phyloP scores from a whole-genome alignment of 2,888 invertebrate genomes.

The Netelia fuscicornis region DNA sequence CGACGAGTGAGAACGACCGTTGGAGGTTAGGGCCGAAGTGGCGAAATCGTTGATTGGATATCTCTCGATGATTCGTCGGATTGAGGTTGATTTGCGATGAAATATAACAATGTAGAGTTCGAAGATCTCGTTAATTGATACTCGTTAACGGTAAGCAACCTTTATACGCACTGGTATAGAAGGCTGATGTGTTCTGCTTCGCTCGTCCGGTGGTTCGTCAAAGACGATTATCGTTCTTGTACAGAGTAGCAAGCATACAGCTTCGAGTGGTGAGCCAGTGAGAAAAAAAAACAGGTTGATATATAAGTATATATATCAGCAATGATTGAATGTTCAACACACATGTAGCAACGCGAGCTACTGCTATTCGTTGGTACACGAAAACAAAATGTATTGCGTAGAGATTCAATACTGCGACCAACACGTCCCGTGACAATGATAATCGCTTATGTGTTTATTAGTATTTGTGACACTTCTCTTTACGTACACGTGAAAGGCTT shows the following conservation, averaged over 20 bases:
- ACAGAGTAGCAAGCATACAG: not conserved
- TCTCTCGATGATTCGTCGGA: constrained; percentile 25
- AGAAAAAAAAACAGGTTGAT: constrained; percentile 7
- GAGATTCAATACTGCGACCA: constrained; percentile 36
- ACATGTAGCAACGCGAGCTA: constrained; percentile 50
- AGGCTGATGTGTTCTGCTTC: constrained; percentile 86
- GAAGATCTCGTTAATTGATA: constrained; percentile 30
- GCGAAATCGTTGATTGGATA: not conserved
- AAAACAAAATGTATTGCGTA: constrained; percentile 67
- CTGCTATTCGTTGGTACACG: constrained; percentile 54
- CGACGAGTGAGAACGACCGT: not conserved
- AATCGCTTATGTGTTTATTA: constrained; percentile 13
- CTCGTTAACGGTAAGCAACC: constrained; percentile 85
- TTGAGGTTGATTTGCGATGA: constrained; percentile 6
- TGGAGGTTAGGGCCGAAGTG: constrained; percentile 1
- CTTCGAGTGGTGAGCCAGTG: constrained; percentile 4
- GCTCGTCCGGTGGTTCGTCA: constrained; percentile 57
- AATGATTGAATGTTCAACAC: constrained; percentile 63
- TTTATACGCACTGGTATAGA: constrained; percentile 97
- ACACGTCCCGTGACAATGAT: constrained; percentile 46
- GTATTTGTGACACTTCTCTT: not conserved
- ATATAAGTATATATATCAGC: constrained; percentile 42
- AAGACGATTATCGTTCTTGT: constrained; percentile 54
- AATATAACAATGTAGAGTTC: constrained; percentile 17
- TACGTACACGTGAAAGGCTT: constrained; percentile 2